Base-by-base conservation (phyloP, 2,113 vertebrate species). In the Syngnathus floridae region DNA sequence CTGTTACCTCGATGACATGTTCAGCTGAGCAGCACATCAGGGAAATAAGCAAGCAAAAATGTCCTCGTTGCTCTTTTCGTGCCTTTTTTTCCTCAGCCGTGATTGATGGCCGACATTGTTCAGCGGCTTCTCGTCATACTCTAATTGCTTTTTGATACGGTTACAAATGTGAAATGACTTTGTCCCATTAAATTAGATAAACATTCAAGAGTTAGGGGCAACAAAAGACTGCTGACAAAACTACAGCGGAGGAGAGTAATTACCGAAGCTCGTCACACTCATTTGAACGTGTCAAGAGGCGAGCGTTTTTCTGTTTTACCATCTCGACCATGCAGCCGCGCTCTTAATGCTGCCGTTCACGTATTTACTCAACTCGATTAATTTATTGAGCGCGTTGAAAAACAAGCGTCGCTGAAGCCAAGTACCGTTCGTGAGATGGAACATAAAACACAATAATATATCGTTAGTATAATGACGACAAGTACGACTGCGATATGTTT, bases 81-180 rank as follows among this genome's bases (percentile, higher is more conserved):
- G 46, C 74, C 69, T 76, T 77, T 71, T 71, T 67, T 70, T 54
- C 68, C 54, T 59, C 78, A 62, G 65, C 21, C 31, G 70, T 90
- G 90, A 90, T 89, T 84, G 86, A 91, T 89, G 78, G 81, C 69
- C 70, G 80, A 85, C 77, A 85, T 89, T 90, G 86, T 90, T 88
- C 82, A 69, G 71, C 79, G 76, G 79, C 85, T 91, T 86, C 89
- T 87, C 89, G 86, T 88, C 82, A 77, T 71, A 74, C 81, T 84
- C 82, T 89, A 89, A 89, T 91, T 90, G 87, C 82, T 86, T 89
- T 89, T 90, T 89, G 84, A 90, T 88, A 85, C 87, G 87, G 80
- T 84, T 86, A 88, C 87, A 88, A 90, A 89, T 90, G 86, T 89
- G 84, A 86, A 90, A 88, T 89, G 77, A 84, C 84, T 84, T 71